Percentiles rank a stretch among this genome's conserved stretches.
Conservation (phyloP, 2,113 vertebrate species). For the Halichoeres trimaculatus region DNA sequence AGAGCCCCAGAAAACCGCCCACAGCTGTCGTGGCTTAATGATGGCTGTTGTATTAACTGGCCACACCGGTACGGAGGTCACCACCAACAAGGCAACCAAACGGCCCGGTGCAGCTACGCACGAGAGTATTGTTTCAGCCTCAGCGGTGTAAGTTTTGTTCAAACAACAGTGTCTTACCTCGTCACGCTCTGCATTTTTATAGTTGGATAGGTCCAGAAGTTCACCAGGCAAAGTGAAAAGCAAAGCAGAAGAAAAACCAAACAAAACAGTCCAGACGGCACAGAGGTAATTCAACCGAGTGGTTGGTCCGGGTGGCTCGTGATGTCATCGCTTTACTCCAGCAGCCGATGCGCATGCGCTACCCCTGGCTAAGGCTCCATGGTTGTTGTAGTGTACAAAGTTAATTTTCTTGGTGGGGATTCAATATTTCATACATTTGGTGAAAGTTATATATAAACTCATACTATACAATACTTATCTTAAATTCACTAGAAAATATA, state of each 20-base stretch:
- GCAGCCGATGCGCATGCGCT: slow-evolving; percentile 58
- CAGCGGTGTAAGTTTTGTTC: neutral
- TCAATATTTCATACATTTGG: too few relatives aligned
- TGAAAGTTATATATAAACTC: too few relatives aligned
- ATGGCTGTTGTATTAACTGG: slow-evolving; percentile 14
- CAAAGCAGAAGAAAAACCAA: neutral
- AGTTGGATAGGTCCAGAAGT: neutral
- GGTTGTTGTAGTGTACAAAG: slow-evolving; percentile 44
- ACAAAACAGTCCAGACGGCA: neutral
- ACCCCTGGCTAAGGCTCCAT: neutral
- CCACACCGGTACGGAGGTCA: slow-evolving; percentile 65
- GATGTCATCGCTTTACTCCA: slow-evolving; percentile 56
- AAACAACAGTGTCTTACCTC: slow-evolving; percentile 55
- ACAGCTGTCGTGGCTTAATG: neutral
- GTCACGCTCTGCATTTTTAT: slow-evolving; percentile 40
- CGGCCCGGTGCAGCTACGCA: slow-evolving; percentile 23
- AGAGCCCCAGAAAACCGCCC: neutral
- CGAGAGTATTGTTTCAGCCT: neutral
- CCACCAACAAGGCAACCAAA: slow-evolving; percentile 20
- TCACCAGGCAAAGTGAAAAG: slow-evolving; percentile 32
- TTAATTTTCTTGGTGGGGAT: too few relatives aligned
- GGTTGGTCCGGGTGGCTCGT: slow-evolving; percentile 59
- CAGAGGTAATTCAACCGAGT: slow-evolving; percentile 48
- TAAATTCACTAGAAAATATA: too few relatives aligned
- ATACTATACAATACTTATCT: too few relatives aligned